Percentiles rank a stretch among this genome's conserved stretches.
Evolutionary conservation across 2,113 vertebrate species (phyloP).

Genomic region (Neolamprologus sp.): DNA sequence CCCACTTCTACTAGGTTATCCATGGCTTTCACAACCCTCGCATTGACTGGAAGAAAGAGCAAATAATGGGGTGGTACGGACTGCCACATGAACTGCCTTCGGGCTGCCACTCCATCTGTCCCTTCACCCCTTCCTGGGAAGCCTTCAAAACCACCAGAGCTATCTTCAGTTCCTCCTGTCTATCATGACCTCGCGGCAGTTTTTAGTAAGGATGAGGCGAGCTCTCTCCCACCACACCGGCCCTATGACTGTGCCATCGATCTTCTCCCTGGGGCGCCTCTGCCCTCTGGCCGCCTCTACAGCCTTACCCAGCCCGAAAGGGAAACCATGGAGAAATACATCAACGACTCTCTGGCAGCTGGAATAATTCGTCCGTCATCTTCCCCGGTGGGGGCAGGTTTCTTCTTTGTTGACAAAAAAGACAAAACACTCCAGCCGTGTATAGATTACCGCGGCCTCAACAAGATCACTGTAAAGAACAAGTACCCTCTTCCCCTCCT

Average conservation of each 20-base stretch:
- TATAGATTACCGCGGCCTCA: not conserved
- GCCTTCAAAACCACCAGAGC: rapidly evolving
- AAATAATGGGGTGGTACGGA: too few relatives aligned
- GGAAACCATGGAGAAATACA: not conserved
- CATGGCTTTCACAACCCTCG: not conserved
- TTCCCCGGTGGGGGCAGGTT: not conserved
- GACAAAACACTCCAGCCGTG: not conserved
- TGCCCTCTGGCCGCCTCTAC: not conserved
- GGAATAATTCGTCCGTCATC: not conserved
- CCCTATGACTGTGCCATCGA: not conserved
- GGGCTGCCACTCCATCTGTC: too few relatives aligned
- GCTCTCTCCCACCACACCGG: not conserved
- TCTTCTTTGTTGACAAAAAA: not conserved
- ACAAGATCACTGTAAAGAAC: not conserved
- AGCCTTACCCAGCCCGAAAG: not conserved
- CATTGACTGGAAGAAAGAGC: too few relatives aligned
- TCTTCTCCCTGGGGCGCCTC: rapidly evolving
- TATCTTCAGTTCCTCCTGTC: not conserved
- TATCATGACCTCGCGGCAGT: not conserved
- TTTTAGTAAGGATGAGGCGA: not conserved
- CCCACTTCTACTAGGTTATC: not conserved
- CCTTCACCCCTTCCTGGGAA: too few relatives aligned
- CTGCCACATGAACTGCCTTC: rapidly evolving
- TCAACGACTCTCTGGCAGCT: not conserved
- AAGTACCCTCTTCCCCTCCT: not conserved